phyloP scores from a whole-genome alignment of 2,113 vertebrate species.

The Misgurnus anguillicaudatus region DNA sequence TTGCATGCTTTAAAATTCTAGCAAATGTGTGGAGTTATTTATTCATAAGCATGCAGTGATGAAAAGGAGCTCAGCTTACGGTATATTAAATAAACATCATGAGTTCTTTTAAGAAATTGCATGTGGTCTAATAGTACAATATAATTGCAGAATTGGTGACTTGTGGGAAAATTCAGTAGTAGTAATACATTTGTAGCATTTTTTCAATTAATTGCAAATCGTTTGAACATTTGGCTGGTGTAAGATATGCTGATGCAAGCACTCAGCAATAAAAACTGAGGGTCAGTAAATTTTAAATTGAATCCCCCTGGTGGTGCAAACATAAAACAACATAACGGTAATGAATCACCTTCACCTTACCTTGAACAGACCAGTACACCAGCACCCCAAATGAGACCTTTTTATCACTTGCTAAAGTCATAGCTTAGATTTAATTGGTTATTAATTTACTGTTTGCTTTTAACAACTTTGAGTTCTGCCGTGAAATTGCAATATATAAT shows the following conservation, averaged over 20 bases:
- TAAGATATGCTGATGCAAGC: constrained; percentile 45
- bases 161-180: neutral
- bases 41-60: constrained; percentile 7
- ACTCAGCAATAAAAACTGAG: constrained; percentile 30
- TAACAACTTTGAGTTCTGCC: neutral
- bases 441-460: neutral
- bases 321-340: constrained; percentile 6
- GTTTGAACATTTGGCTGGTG: neutral
- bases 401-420: constrained; percentile 12
- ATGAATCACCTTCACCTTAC: too few relatives aligned
- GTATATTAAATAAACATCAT: neutral
- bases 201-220: neutral
- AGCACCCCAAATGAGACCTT: constrained; percentile 3
- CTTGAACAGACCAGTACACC: neutral
- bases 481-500: neutral
- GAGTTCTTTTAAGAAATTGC: neutral
- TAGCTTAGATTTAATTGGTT: neutral
- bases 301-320: constrained; percentile 43
- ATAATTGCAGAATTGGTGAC: neutral
- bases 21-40: neutral
- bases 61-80: neutral
- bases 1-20: neutral
- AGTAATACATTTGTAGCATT: neutral
- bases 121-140: neutral
- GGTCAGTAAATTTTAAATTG: neutral